Base-by-base conservation (phyloP, 2,797 vertebrate genomes). In the Todus mexicanus region DNA sequence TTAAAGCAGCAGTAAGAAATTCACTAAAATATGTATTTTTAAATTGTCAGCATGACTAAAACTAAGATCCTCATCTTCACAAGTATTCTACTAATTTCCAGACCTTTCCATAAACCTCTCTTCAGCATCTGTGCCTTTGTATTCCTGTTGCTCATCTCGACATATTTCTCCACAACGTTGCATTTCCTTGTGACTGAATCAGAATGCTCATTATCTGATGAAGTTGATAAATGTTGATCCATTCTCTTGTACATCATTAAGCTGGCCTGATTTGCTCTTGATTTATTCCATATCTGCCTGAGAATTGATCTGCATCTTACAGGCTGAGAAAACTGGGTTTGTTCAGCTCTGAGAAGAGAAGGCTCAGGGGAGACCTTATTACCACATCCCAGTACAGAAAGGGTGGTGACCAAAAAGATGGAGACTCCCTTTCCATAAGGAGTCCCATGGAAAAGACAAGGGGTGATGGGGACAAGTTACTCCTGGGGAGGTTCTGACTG, bases 171-270 rank as follows among this genome's bases (percentile, higher is more conserved):
- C 29, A 48, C 38, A 74, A 70, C 48, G 78, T 69, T 92, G 96
- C 84, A 89, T 70, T 56, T 59, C 68, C 73, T 70, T 94, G 71
- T 93, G 91, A 92, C 81, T 87, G 48, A 92, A 89, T 95, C 88
- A 91, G 40, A 92, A 83, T 5, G 12, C 83, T 95, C 73, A 92
- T 96, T 95, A 94, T 47, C 64, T 70, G 71, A 85, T 92, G 66
- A 42, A 92, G 27, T 26, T 87, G 71, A 86, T 66, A 95, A 87
- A 92, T 38, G 81, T 43, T 77, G 54, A 87, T 90, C 92, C 82
- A 93, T 87, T 12, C 61, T 78, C 70, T 90, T 33, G 87, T 72
- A 48, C 61, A 93, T 85, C 77, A 92, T 92, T 90, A 94, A 68
- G 35, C 42, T 56, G 18, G 10, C 37, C 31, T 50, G 12, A 5